Percentiles rank a stretch among this genome's conserved stretches.
These are phyloP conservation scores for Eriosoma lanigerum DNA, from an alignment of 1,140 invertebrate species.

Conservation along the genomic window DNA sequence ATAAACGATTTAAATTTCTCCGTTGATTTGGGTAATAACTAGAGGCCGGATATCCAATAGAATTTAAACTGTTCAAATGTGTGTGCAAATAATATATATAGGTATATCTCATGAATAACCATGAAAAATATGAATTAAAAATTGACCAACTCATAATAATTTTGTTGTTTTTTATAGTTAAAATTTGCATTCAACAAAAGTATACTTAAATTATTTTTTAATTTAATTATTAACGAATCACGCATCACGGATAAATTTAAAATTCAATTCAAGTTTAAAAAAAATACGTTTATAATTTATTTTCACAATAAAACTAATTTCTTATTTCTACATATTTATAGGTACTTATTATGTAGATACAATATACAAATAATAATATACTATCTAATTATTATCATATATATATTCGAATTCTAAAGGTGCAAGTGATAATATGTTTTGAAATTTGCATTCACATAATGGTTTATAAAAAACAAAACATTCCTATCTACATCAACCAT, in stretches of 20 bases:
- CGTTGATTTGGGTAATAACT: background rate
- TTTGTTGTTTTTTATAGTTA: background rate
- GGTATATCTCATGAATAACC: conserved; percentile 9
- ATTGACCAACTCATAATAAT: background rate
- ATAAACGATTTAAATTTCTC: conserved; percentile 1
- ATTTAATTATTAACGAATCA: too few species aligned
- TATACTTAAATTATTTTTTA: too few species aligned
- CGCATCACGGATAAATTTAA: background rate
- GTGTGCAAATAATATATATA: background rate
- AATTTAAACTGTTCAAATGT: conserved; percentile 12
- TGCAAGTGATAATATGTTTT: conserved; percentile 12
- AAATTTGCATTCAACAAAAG: too few species aligned
- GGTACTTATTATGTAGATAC: too few species aligned
- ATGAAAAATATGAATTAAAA: background rate
- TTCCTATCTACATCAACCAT: background rate
- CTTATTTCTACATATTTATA: background rate
- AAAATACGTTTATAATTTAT: too few species aligned
- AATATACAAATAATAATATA: too few species aligned
- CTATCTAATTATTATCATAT: too few species aligned
- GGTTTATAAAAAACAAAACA: background rate
- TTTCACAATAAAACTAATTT: background rate
- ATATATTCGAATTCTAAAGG: too few species aligned
- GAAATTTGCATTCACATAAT: conserved; percentile 12
- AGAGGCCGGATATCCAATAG: background rate
- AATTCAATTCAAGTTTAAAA: background rate